A percentile compares a stretch with the other conserved stretches of the same genome.
phyloP scores from a whole-genome alignment of 2,797 vertebrate species.

The Sebastes taczanowskii region DNA sequence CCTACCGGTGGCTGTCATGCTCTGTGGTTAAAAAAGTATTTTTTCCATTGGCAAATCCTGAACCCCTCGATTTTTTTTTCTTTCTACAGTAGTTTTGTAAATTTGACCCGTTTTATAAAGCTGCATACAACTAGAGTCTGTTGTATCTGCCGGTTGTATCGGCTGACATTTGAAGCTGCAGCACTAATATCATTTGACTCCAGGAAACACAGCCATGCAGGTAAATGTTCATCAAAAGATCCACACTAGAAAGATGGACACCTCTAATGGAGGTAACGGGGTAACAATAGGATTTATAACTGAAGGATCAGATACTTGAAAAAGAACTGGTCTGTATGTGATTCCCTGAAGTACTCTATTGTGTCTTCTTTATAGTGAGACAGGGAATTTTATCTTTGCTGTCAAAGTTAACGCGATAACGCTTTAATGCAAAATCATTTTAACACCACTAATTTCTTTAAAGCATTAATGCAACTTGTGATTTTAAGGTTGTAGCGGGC shows the following conservation, averaged over 20 bases:
- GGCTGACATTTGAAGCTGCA: background rate
- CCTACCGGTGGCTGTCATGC: constrained; percentile 76
- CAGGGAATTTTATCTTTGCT: too few relatives aligned
- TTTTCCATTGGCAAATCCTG: constrained; percentile 80
- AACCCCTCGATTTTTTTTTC: constrained; percentile 62
- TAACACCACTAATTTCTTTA: too few relatives aligned
- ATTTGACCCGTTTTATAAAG: constrained; percentile 60
- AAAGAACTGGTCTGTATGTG: background rate
- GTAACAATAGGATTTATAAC: background rate
- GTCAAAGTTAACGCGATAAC: too few relatives aligned
- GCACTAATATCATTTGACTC: background rate
- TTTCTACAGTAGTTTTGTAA: constrained; percentile 69
- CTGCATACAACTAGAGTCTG: background rate
- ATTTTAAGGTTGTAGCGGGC: too few relatives aligned
- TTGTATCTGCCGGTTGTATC: background rate
- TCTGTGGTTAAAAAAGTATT: constrained; percentile 78
- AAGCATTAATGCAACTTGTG: too few relatives aligned
- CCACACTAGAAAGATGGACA: background rate
- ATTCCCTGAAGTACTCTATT: background rate
- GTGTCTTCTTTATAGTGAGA: too few relatives aligned
- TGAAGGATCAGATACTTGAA: too few relatives aligned
- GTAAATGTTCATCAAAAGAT: background rate
- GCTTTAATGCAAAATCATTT: too few relatives aligned
- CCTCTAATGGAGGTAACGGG: background rate
- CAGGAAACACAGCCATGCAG: background rate